Evolutionary conservation across 2,888 invertebrate genomes (phyloP).

Genomic region (Merodon equestris): DNA sequence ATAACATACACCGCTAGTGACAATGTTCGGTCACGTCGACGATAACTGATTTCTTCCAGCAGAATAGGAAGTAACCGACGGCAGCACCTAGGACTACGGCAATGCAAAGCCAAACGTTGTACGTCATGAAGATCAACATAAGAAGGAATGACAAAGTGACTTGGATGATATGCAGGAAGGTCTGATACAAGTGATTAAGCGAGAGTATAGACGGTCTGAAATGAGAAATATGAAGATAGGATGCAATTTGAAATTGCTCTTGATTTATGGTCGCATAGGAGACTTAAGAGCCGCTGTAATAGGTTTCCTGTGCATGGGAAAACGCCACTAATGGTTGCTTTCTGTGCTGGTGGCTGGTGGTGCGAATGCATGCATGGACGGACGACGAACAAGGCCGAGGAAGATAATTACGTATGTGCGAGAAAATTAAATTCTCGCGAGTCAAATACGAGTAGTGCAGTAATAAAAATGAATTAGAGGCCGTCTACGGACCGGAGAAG

Average conservation of each 20-base stretch:
- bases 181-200: conserved; percentile 90
- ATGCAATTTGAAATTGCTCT: background rate
- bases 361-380: too few species aligned
- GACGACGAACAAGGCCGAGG: too few species aligned
- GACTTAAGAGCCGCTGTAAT: conserved; percentile 1
- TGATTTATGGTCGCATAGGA: conserved; percentile 9
- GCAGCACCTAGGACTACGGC: conserved; percentile 94
- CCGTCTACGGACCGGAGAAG: too few species aligned
- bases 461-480: background rate
- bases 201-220: conserved; percentile 91
- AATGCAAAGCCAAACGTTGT: conserved; percentile 95
- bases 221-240: conserved; percentile 1
- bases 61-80: conserved; percentile 95
- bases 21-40: conserved; percentile 98
- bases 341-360: background rate
- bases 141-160: conserved; percentile 94
- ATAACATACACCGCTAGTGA: conserved; percentile 82
- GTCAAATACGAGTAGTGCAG: background rate
- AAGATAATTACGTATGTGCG: too few species aligned
- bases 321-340: background rate
- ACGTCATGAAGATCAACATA: conserved; percentile 98
- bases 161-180: conserved; percentile 92
- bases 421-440: too few species aligned
- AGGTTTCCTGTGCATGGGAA: background rate
- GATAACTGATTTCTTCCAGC: conserved; percentile 96